Percentiles rank a stretch among this genome's conserved stretches.
Evolutionary conservation across 2,888 invertebrate genomes (phyloP).

Genomic region (Calameuta pallipes): DNA sequence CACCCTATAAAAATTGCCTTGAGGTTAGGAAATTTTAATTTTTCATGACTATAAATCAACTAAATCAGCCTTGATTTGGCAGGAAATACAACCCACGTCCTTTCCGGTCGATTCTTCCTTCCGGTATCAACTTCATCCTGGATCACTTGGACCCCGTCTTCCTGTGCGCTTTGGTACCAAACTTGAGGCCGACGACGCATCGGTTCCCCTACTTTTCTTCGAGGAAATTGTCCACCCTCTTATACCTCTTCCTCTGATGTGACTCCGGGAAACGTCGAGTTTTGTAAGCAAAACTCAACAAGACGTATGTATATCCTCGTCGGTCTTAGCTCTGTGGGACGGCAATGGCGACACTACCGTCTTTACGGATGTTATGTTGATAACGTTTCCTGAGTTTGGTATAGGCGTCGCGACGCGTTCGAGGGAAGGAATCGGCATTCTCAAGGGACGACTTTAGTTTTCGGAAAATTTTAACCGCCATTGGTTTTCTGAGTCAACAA

Average conservation of each 20-base stretch:
- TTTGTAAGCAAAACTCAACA: constrained; percentile 21
- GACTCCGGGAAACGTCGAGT: constrained; percentile 14
- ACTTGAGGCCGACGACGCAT: background rate
- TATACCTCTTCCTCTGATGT: background rate
- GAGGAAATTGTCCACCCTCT: constrained; percentile 17
- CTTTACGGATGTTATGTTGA: constrained; percentile 21
- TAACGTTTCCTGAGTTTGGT: constrained; percentile 13
- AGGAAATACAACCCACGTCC: background rate
- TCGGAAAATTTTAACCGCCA: background rate
- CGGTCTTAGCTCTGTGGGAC: constrained; percentile 1
- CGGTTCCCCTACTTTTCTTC: background rate
- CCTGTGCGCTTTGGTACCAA: background rate
- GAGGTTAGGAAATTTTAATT: constrained; percentile 8
- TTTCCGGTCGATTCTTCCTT: background rate
- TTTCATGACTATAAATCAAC: background rate
- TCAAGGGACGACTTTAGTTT: background rate
- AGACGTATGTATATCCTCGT: constrained; percentile 11
- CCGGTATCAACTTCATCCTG: background rate
- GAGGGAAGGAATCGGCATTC: background rate
- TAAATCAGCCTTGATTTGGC: background rate
- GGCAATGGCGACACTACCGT: background rate
- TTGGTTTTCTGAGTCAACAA: constrained; percentile 36
- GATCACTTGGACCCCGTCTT: background rate
- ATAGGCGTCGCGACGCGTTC: background rate
- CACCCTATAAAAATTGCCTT: background rate